Evolutionary conservation across 2,888 invertebrate species (phyloP), one percentile per base, ranked within the genome.

Genomic region (Spisula solida): DNA sequence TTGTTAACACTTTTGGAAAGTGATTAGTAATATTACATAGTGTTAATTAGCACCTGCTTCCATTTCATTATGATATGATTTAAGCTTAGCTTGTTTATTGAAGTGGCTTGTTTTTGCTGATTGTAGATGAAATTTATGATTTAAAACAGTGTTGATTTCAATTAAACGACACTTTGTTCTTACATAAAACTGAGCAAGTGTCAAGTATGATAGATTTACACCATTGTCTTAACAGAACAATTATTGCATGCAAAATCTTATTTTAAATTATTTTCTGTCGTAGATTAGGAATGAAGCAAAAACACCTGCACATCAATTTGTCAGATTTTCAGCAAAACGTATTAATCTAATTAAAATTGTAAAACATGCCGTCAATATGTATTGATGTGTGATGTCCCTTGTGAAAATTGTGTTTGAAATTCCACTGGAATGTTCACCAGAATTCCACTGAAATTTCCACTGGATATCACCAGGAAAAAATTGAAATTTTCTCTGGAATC

Each of bases 111-210:
- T 75, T 75, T 75, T 75, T 75, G 75, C 34, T 31, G 29, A 34
- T 75, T 75, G 75, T 12, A 75, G 31, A 75, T 66, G 60, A 66
- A 25, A 66, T 75, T 75, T 34, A 75, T 75, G 75, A 34, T 75
- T 34, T 34, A 75, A 75, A 75, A 31, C 31, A 75, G 34, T 34
- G 75, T 34, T 66, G 31, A 75, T 31, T 75, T 31, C 75, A 75
- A 75, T 75, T 16, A 8, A 66, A 25, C 25, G 25, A 1, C 60
- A 66, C 60, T 66, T 66, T 25, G 60, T 66, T 66, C 60, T 25
- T n/a, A 66, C 60, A n/a, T 66, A 66, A 66, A 66, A 66, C 25
- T 66, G n/a, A 12, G n/a, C 60, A 25, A 1, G 20, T 66, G 60
- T 25, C 60, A 66, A 66, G 1, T 66, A 10, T 25, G 60, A 66